These are phyloP conservation scores for Piezodorus guildinii DNA, from an alignment of 1,140 invertebrate genomes.

Conservation along the genomic window DNA sequence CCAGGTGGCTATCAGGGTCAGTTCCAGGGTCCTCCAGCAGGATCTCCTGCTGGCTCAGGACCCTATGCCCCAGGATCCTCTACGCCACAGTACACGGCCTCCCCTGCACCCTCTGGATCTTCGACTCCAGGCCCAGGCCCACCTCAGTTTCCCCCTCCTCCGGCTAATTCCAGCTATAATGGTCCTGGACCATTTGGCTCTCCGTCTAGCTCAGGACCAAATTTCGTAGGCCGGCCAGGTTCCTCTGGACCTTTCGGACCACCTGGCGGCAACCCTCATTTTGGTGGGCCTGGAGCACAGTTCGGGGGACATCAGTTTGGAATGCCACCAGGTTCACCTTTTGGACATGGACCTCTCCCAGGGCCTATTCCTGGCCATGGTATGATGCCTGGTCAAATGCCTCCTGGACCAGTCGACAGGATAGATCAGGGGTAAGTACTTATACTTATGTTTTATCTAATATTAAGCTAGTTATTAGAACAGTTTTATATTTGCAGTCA, in stretches of 20 bases:
- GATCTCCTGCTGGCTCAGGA: constrained; percentile 51
- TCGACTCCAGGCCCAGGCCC: constrained; percentile 56
- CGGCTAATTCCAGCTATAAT: constrained; percentile 49
- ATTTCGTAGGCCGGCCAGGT: constrained; percentile 49
- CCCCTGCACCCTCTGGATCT: constrained; percentile 60
- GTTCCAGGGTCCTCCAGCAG: constrained; percentile 48
- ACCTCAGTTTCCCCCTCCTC: constrained; percentile 45
- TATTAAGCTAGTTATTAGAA: too few relatives aligned
- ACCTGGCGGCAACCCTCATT: constrained; percentile 49
- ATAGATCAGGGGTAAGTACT: constrained; percentile 57
- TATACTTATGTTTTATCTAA: not conserved
- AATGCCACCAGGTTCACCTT: constrained; percentile 55
- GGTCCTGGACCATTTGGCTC: constrained; percentile 54
- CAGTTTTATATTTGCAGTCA: too few relatives aligned
- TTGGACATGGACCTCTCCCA: constrained; percentile 44
- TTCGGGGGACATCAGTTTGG: constrained; percentile 52
- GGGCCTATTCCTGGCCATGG: constrained; percentile 31
- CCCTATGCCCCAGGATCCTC: constrained; percentile 55
- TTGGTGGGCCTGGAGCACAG: constrained; percentile 48
- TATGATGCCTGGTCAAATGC: constrained; percentile 45
- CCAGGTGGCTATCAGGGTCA: constrained; percentile 47
- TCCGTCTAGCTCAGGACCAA: constrained; percentile 47
- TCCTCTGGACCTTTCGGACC: constrained; percentile 54
- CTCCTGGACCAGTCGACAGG: constrained; percentile 52
- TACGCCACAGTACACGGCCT: constrained; percentile 61